Evolutionary conservation across 2,113 vertebrate genomes (phyloP).

Genomic region (Panthera tigris): DNA sequence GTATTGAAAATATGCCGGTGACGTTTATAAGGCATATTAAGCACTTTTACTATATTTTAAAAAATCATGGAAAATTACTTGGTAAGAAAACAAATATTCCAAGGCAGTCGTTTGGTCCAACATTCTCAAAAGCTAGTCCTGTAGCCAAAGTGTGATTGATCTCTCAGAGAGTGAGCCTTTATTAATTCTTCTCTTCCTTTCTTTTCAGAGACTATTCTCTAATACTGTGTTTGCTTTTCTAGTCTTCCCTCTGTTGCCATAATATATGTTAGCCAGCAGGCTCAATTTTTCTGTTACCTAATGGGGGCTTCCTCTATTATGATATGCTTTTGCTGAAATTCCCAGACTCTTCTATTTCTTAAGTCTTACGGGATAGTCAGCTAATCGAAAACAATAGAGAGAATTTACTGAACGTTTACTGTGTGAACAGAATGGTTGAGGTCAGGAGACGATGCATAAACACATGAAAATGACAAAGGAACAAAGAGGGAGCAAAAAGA

Average conservation of each 20-base stretch:
- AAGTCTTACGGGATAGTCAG: background rate
- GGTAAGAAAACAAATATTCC: slow-evolving; percentile 52
- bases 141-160: background rate
- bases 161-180: slow-evolving; percentile 12
- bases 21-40: slow-evolving; percentile 59
- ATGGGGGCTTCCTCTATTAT: slow-evolving; percentile 16
- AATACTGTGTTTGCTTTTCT: slow-evolving; percentile 46
- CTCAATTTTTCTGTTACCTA: slow-evolving; percentile 39
- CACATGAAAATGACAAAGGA: slow-evolving; percentile 31
- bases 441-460: background rate
- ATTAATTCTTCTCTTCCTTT: background rate
- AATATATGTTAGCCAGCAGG: slow-evolving; percentile 28
- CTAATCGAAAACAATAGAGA: background rate
- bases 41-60: slow-evolving; percentile 48
- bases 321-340: background rate
- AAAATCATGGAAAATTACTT: slow-evolving; percentile 64
- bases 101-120: slow-evolving; percentile 58
- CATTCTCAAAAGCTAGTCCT: slow-evolving; percentile 32
- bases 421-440: background rate
- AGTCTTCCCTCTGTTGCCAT: background rate
- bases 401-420: background rate
- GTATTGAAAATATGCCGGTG: slow-evolving; percentile 61
- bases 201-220: background rate
- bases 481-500: background rate
- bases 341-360: background rate